phyloP scores from a whole-genome alignment of 2,888 invertebrate genomes.

The Disparrhopalites patrizii region DNA sequence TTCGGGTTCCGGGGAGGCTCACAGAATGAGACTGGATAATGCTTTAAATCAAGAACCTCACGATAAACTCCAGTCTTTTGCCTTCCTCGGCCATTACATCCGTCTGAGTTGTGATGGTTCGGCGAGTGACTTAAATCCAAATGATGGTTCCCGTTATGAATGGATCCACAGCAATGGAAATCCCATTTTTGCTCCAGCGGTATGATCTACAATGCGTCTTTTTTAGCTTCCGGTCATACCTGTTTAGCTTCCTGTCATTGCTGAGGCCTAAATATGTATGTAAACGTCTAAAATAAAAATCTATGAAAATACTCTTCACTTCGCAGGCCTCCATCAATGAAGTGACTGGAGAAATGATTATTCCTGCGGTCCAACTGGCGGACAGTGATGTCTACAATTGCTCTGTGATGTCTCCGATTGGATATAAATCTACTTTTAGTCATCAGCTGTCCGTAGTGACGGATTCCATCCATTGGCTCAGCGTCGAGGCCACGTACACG shows the following conservation, averaged over 20 bases:
- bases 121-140: background rate
- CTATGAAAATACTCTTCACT: too few species aligned
- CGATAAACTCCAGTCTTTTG: too few species aligned
- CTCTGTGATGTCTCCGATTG: background rate
- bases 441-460: conserved; percentile 34
- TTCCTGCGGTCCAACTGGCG: conserved; percentile 24
- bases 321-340: conserved; percentile 2
- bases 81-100: conserved; percentile 6
- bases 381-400: conserved; percentile 33
- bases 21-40: background rate
- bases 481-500: conserved; percentile 1
- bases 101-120: background rate
- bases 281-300: too few species aligned
- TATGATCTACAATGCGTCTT: background rate
- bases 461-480: conserved; percentile 31
- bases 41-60: background rate
- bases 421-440: background rate
- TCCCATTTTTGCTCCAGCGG: conserved; percentile 24
- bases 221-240: too few species aligned
- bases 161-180: conserved; percentile 30
- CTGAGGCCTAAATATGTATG: too few species aligned
- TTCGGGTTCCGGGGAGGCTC: background rate
- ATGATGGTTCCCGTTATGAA: background rate
- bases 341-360: background rate
- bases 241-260: too few species aligned